Evolutionary conservation across 2,113 vertebrate genomes (phyloP).

Genomic region (Pelecanus crispus): DNA sequence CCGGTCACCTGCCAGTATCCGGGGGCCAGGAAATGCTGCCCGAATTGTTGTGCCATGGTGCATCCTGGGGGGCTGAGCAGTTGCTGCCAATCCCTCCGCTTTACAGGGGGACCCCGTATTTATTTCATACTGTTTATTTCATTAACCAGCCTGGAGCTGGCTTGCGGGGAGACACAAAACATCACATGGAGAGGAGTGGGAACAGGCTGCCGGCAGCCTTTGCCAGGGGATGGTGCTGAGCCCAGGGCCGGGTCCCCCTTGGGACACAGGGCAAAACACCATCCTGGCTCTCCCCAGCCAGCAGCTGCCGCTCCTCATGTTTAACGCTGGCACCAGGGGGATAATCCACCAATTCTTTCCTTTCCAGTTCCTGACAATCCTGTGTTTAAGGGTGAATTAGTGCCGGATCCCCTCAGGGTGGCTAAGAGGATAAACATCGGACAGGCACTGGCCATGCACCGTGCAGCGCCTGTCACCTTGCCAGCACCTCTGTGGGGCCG

Average conservation of each 20-base stretch:
- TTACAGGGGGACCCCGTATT: neutral
- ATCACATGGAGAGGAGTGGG: fast-evolving
- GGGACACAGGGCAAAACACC: neutral
- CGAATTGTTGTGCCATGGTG: neutral
- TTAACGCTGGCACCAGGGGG: neutral
- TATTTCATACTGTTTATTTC: neutral
- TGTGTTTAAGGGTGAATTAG: slow-evolving; percentile 67
- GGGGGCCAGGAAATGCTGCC: fast-evolving
- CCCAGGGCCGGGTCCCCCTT: fast-evolving
- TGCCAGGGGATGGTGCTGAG: neutral
- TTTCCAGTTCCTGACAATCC: slow-evolving; percentile 1
- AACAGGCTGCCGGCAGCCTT: neutral
- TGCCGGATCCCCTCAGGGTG: neutral
- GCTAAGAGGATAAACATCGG: slow-evolving; percentile 48
- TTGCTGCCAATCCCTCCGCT: neutral
- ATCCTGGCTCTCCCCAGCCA: neutral
- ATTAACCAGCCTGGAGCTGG: neutral
- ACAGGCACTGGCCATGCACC: neutral
- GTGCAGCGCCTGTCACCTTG: fast-evolving
- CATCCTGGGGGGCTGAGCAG: fast-evolving
- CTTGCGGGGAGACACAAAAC: neutral
- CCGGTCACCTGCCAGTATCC: neutral
- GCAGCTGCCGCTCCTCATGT: neutral
- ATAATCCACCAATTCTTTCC: slow-evolving; percentile 27
- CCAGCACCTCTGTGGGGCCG: fast-evolving